phyloP scores from a whole-genome alignment of 1,140 invertebrate genomes.

The Pseudomyrmex cubaensis region DNA sequence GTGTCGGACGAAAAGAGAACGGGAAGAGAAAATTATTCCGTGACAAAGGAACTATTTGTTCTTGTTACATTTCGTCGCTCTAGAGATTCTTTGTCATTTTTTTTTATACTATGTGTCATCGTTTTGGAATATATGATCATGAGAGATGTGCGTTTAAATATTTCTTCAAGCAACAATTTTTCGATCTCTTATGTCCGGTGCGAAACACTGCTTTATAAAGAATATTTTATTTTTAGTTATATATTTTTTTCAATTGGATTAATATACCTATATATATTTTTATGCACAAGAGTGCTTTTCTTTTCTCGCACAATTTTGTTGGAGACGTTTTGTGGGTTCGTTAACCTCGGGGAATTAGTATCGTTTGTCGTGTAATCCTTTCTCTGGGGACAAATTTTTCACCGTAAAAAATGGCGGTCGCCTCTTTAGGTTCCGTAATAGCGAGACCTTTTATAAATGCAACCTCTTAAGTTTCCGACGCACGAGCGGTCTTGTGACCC shows the following conservation, averaged over 20 bases:
- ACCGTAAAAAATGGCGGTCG: neutral
- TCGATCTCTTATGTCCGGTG: neutral
- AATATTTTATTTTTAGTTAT: no score
- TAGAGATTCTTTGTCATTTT: neutral
- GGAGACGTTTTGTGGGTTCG: neutral
- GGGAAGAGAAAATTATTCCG: neutral
- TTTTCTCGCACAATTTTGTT: neutral
- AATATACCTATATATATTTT: neutral
- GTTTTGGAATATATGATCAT: neutral
- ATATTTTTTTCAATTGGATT: neutral
- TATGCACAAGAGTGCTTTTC: neutral
- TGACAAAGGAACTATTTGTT: neutral
- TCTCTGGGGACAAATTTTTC: slow-evolving; percentile 15
- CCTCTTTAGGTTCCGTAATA: neutral
- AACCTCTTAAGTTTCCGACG: neutral
- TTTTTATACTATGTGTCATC: neutral
- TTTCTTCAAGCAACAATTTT: neutral
- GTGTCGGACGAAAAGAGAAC: neutral
- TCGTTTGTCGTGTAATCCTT: slow-evolving; percentile 33
- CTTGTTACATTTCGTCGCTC: neutral
- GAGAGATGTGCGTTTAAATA: neutral
- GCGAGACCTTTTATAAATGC: slow-evolving; percentile 4
- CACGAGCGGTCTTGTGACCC: neutral
- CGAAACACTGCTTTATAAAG: neutral
- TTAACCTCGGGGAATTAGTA: slow-evolving; percentile 23